phyloP scores from a whole-genome alignment of 2,113 vertebrate genomes.

The Actenoides hombroni region DNA sequence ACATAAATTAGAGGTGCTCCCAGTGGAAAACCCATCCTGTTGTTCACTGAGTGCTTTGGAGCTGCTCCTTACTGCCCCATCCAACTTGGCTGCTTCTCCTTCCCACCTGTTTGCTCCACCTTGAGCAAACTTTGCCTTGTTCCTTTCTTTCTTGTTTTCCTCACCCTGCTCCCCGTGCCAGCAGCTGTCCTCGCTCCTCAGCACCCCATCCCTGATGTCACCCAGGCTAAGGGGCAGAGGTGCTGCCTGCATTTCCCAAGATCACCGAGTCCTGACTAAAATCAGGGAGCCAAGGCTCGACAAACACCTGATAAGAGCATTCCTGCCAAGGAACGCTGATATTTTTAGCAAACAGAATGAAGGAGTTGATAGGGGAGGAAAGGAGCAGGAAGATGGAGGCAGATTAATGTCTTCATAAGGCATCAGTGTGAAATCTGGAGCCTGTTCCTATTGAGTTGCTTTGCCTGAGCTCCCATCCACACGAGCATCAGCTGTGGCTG shows the following conservation, averaged over 20 bases:
- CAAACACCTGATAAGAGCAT: slow-evolving; percentile 3
- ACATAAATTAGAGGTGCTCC: neutral
- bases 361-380: neutral
- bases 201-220: neutral
- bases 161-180: accelerated
- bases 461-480: neutral
- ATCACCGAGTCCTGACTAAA: neutral
- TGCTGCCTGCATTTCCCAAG: neutral
- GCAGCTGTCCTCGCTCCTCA: neutral
- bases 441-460: neutral
- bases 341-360: neutral
- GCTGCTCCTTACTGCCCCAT: accelerated
- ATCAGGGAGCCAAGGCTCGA: neutral
- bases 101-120: neutral
- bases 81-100: neutral
- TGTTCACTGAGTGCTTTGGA: accelerated
- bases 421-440: neutral
- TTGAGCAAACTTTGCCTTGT: neutral
- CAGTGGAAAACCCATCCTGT: neutral
- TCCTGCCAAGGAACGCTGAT: neutral
- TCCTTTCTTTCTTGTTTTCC: neutral
- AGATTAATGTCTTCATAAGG: neutral
- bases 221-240: neutral
- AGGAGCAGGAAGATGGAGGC: neutral
- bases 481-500: neutral